Percentiles rank a stretch among this genome's conserved stretches.
phyloP scores from a whole-genome alignment of 2,113 vertebrate species.

The Noturus placidus region DNA sequence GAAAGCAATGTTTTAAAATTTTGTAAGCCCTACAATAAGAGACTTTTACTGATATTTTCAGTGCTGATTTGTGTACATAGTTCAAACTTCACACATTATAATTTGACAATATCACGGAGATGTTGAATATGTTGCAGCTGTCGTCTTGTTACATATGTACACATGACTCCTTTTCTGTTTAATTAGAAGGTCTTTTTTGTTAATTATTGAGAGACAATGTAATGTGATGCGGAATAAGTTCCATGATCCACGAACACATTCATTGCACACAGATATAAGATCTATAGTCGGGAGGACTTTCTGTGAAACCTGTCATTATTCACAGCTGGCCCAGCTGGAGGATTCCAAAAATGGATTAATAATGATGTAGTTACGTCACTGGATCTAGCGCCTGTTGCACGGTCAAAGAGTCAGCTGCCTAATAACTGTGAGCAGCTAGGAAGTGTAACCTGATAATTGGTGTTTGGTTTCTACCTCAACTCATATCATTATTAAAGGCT shows the following conservation, averaged over 20 bases:
- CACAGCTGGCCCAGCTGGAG: not conserved
- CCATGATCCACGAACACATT: not conserved
- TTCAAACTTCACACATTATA: not conserved
- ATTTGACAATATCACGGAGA: not conserved
- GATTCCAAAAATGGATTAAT: slow-evolving; percentile 18
- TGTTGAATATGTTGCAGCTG: not conserved
- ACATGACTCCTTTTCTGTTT: not conserved
- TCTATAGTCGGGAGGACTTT: not conserved
- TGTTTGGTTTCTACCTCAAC: slow-evolving; percentile 22
- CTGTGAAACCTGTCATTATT: slow-evolving; percentile 31
- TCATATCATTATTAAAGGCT: slow-evolving; percentile 21
- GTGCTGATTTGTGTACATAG: not conserved
- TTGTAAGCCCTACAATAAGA: not conserved
- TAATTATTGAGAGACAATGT: not conserved
- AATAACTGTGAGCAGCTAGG: slow-evolving; percentile 17
- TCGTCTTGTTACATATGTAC: not conserved
- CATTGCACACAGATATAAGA: not conserved
- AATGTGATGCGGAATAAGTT: not conserved
- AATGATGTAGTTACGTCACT: slow-evolving; percentile 28
- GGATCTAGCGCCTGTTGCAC: slow-evolving; percentile 32
- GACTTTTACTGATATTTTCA: not conserved
- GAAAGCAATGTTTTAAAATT: not conserved
- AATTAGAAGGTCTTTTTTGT: not conserved
- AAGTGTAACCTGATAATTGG: slow-evolving; percentile 21
- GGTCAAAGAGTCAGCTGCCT: slow-evolving; percentile 2